Base-by-base conservation (phyloP, 1,140 invertebrate species). In the Metaphire vulgaris region DNA sequence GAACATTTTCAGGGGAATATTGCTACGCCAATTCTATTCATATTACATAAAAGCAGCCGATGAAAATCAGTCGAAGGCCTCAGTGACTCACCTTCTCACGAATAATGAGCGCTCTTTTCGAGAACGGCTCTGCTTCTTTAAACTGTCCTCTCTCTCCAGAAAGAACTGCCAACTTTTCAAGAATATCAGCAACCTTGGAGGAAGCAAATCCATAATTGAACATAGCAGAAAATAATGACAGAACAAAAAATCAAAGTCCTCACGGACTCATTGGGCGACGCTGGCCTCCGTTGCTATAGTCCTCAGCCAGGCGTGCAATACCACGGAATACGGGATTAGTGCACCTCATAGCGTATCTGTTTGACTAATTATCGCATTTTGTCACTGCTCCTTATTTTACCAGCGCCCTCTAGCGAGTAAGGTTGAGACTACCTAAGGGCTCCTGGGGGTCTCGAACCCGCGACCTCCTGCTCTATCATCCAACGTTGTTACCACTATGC, bases 101-200 rank as follows among this genome's bases (percentile, higher is more conserved):
- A 80, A 99, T 99, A 87, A 98, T 96, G 71, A 99, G 88, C 6
- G 97, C 97, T 79, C 97, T 89, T 88, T 99, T 99, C 88, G 98
- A 99, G 28, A 99, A n/a, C n/a, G n/a, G 89, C 75, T 86, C 85
- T 21, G 85, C 85, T 74, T 86, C 85, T 77, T 85, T 85, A 79
- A 84, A 85, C 79, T 85, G 84, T 12, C 84, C 83, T 75, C 85
- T 76, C 76, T 86, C 85, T 0, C 97, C 98, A 85, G 99, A 99
- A 26, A 99, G 89, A 26, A 99, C 97, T 75, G 97, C 97, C 74
- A 99, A 89, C 88, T 99, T 99, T 86, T 99, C 99, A 64, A 90
- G 81, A 1, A 97, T 99, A 21, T 97, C 97, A 33, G 97, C 97
- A 74, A 92, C 89, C 89, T 33, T 56, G 14, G 33, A 65, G 32